These are phyloP conservation scores for Amphipyra tragopoginis DNA, from an alignment of 2,888 invertebrate genomes.

Conservation along the genomic window DNA sequence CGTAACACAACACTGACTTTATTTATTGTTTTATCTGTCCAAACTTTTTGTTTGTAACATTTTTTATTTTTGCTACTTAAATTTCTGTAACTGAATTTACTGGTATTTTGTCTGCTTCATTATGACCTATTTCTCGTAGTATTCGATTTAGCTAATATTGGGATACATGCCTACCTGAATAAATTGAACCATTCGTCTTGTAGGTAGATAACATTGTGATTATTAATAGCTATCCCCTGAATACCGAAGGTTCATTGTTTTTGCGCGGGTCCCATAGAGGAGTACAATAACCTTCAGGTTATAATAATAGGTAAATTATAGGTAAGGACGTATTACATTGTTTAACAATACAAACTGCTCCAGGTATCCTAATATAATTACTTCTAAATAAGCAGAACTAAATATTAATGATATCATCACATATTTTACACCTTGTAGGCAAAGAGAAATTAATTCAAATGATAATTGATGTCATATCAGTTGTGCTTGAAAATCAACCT, in stretches of 20 bases:
- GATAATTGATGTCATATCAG: background rate
- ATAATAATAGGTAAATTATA: conserved; percentile 15
- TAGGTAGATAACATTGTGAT: conserved; percentile 45
- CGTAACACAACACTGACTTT: conserved; percentile 42
- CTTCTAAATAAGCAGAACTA: conserved; percentile 21
- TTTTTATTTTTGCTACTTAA: conserved; percentile 18
- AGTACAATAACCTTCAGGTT: conserved; percentile 15
- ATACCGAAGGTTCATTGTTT: conserved; percentile 53
- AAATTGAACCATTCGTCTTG: conserved; percentile 40
- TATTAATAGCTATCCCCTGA: conserved; percentile 52
- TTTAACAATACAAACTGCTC: conserved; percentile 23
- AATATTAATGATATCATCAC: conserved; percentile 2
- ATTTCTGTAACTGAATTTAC: conserved; percentile 7
- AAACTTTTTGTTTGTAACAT: conserved; percentile 35
- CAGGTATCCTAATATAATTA: conserved; percentile 11
- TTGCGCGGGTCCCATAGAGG: conserved; percentile 26
- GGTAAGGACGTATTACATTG: conserved; percentile 29
- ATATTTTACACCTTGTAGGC: conserved; percentile 1
- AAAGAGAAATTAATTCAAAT: background rate
- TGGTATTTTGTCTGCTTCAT: conserved; percentile 2
- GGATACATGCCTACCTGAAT: conserved; percentile 9
- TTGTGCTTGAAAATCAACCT: background rate
- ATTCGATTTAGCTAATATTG: background rate
- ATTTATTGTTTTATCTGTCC: conserved; percentile 49
- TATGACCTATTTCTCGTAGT: conserved; percentile 1